Conservation (phyloP, 2,888 invertebrate genomes). For the Agrypnus murinus region DNA sequence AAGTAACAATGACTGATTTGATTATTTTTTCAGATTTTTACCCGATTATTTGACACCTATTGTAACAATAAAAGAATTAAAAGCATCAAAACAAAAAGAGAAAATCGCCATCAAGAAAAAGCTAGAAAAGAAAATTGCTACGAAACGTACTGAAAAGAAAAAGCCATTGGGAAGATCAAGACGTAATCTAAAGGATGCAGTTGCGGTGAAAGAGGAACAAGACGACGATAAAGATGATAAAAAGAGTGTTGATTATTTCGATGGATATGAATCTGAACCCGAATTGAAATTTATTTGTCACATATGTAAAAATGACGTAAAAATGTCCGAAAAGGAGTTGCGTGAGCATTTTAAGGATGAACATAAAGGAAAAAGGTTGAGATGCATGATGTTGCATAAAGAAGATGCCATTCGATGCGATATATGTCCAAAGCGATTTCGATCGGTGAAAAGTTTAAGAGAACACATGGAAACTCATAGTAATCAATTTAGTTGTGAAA, state of each 20-base stretch:
- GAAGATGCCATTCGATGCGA: constrained; percentile 62
- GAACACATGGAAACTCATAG: constrained; percentile 69
- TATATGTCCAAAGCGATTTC: constrained; percentile 67
- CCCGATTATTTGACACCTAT: constrained; percentile 65
- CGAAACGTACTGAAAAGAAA: constrained; percentile 46
- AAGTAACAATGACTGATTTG: too few species aligned
- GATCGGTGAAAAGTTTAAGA: constrained; percentile 63
- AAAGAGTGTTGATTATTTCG: too few species aligned
- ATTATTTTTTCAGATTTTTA: constrained; percentile 66
- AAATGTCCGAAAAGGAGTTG: constrained; percentile 60
- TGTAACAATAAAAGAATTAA: constrained; percentile 63
- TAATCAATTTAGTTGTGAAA: constrained; percentile 67
- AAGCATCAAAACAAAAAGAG: background rate
- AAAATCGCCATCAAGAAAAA: background rate
- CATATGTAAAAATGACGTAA: constrained; percentile 62
- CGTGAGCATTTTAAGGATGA: constrained; percentile 61
- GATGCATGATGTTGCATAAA: constrained; percentile 36
- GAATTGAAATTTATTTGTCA: constrained; percentile 57
- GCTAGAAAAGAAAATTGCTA: background rate
- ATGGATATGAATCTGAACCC: too few species aligned
- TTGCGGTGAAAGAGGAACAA: constrained; percentile 28
- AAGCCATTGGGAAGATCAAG: constrained; percentile 34
- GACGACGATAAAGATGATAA: constrained; percentile 24
- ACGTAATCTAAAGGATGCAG: constrained; percentile 38
- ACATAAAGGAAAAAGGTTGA: constrained; percentile 53